Evolutionary conservation across 2,113 vertebrate species (phyloP).

Genomic region (Regulus satrapa): DNA sequence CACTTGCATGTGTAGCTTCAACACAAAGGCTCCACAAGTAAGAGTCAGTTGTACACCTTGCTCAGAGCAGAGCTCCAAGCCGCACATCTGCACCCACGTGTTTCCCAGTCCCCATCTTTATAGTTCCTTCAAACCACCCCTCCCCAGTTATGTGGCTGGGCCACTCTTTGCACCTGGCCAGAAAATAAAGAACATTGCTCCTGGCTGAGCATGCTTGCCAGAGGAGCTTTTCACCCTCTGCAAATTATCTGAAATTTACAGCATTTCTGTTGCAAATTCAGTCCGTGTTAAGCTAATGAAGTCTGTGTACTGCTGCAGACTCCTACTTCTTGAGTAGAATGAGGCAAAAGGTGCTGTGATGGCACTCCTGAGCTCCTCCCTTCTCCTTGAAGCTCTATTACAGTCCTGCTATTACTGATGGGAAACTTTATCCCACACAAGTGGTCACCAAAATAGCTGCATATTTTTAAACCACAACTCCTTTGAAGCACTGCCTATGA

Average conservation of each 20-base stretch:
- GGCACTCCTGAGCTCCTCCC: neutral
- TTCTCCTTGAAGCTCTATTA: slow-evolving; percentile 34
- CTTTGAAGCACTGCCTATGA: slow-evolving; percentile 76
- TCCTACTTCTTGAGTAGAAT: neutral
- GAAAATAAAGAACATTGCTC: neutral
- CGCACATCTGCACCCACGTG: neutral
- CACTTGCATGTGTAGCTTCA: neutral
- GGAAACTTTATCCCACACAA: slow-evolving; percentile 77
- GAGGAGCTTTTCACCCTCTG: neutral
- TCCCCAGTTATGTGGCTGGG: neutral
- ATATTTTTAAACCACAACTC: slow-evolving; percentile 69
- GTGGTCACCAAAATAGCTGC: slow-evolving; percentile 75
- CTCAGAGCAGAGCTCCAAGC: neutral
- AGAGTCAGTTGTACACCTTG: neutral
- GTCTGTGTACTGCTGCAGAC: neutral
- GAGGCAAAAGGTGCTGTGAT: neutral
- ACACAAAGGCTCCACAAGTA: neutral
- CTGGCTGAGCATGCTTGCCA: neutral
- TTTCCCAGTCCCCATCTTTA: neutral
- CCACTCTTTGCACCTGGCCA: neutral
- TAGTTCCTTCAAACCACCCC: neutral
- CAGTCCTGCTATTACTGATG: slow-evolving; percentile 53
- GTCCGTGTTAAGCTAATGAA: neutral
- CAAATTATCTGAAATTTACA: neutral
- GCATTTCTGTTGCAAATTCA: neutral